Conservation (phyloP, 2,888 invertebrate species). For the Napeogenes sylphis region DNA sequence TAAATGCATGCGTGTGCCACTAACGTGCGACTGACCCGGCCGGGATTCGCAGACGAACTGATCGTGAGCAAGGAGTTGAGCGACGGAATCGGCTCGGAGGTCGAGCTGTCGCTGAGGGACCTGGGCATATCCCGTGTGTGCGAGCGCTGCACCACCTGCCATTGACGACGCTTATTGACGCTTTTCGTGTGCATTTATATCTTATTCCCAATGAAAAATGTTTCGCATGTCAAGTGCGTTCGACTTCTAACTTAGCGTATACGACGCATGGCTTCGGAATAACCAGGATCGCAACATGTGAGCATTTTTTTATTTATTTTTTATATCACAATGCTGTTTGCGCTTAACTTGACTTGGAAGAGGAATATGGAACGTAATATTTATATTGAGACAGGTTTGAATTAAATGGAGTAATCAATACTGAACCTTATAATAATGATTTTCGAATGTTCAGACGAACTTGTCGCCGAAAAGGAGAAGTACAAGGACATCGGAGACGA, state of each 20-base stretch:
- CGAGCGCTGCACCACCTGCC: constrained; percentile 64
- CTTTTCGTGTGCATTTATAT: constrained; percentile 58
- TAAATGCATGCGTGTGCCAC: constrained; percentile 48
- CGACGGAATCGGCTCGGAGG: constrained; percentile 93
- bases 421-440: constrained; percentile 11
- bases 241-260: constrained; percentile 17
- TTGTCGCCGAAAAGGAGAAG: constrained; percentile 98
- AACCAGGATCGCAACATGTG: constrained; percentile 56
- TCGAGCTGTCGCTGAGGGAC: constrained; percentile 93
- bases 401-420: constrained; percentile 10
- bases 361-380: constrained; percentile 17
- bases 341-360: constrained; percentile 60
- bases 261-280: constrained; percentile 73
- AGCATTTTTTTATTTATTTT: constrained; percentile 33
- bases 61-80: constrained; percentile 93
- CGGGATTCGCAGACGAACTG: constrained; percentile 84
- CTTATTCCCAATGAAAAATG: constrained; percentile 19
- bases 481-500: constrained; percentile 99
- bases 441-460: constrained; percentile 82
- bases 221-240: too few species aligned
- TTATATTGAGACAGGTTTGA: constrained; percentile 1
- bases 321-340: constrained; percentile 43
- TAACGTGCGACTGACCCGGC: constrained; percentile 45
- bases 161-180: constrained; percentile 41
- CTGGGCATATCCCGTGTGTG: constrained; percentile 54